Base-by-base conservation (phyloP, 1,140 invertebrate genomes). In the Bombus haemorrhoidalis region DNA sequence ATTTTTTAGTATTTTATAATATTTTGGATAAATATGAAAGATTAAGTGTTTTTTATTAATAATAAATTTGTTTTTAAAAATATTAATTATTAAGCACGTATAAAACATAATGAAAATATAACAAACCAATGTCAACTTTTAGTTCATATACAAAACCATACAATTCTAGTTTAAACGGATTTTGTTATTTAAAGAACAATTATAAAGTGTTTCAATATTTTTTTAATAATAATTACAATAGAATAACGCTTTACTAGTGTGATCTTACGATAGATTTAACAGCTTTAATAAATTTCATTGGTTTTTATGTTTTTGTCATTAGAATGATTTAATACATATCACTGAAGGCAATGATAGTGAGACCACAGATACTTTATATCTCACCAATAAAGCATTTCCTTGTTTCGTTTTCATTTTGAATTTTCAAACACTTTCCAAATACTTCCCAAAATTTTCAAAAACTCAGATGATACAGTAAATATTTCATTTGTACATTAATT, bases 31-130 rank as follows among this genome's bases (percentile, higher is more conserved):
- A 82, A 41, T 83, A 66, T 53, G 6, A 32, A 25, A 28, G 62
- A 86, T 32, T 76, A 32, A 74, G 66, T 57, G 4, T 43, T n/a
- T 75, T 66, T 66, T 39, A 37, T 62, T 72, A 39, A 80, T 68
- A 59, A 86, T 71, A 41, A 62, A 53, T 41, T 75, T 53, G 73
- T 57, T 9, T 37, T 73, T 47, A 72, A 47, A 66, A 80, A 53
- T 53, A 59, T 71, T 39, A 53, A 28, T 85, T 53, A 22, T 53
- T 79, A 39, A 47, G 4, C 18, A 37, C 43, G 32, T 28, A 41
- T 25, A 22, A 72, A 75, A 37, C 28, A 41, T 32, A 75, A 37
- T 71, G 81, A 86, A 86, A 86, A 86, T 86, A 83, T 77, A 86
- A 86, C 73, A 86, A 43, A 83, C 80, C 73, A 59, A 62, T 25